Evolutionary conservation across 2,797 vertebrate species (phyloP).

Genomic region (Xiphophorus birchmanni): DNA sequence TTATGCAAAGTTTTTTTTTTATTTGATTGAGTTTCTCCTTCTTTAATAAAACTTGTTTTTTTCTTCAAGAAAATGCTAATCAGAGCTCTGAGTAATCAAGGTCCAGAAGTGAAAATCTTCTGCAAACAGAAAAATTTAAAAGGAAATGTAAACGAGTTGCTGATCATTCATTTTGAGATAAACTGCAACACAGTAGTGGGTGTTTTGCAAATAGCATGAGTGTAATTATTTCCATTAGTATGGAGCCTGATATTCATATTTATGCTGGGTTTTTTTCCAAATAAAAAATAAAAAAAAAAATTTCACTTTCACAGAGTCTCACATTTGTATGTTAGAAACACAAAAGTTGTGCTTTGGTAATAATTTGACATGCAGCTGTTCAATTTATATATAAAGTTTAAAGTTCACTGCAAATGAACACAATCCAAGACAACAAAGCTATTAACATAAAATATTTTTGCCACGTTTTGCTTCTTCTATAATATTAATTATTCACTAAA

Average conservation of each 20-base stretch:
- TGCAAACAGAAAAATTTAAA: conserved; percentile 19
- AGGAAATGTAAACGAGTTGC: conserved; percentile 32
- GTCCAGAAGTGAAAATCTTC: conserved; percentile 23
- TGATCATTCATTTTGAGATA: conserved; percentile 17
- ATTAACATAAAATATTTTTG: neutral
- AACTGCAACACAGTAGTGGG: neutral
- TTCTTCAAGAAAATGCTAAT: conserved; percentile 33
- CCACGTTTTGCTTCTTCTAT: neutral
- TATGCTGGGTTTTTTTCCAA: neutral
- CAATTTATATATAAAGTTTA: neutral
- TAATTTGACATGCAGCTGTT: neutral
- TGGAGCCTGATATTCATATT: neutral
- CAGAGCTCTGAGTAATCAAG: conserved; percentile 27
- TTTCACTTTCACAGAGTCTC: neutral
- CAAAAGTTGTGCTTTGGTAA: no score
- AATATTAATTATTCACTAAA: neutral
- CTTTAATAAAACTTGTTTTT: conserved; percentile 10
- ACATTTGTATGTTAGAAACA: neutral
- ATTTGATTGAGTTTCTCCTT: conserved; percentile 4
- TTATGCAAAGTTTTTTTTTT: conserved; percentile 12
- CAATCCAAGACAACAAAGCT: neutral
- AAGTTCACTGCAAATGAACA: neutral
- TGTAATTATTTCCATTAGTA: neutral
- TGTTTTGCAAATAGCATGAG: neutral
- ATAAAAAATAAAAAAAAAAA: neutral